These are phyloP conservation scores for Notothenia coriiceps DNA, from an alignment of 2,113 vertebrate genomes.

Conservation along the genomic window DNA sequence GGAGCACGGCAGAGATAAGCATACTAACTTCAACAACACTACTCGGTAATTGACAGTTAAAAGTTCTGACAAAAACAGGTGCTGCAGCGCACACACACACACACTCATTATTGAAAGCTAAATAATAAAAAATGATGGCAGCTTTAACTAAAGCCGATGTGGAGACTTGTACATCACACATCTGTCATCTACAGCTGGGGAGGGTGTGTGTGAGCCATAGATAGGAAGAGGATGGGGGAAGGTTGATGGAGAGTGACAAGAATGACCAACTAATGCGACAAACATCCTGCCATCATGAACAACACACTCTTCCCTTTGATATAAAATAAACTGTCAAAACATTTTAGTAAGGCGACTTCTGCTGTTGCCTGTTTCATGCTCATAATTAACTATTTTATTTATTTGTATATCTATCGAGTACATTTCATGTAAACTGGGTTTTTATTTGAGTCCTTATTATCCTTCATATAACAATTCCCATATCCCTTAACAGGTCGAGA, in stretches of 20 bases:
- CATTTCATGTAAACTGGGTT: background rate
- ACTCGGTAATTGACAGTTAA: constrained; percentile 21
- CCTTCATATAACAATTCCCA: no score
- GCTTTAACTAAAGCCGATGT: constrained; percentile 1
- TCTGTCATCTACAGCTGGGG: constrained; percentile 33
- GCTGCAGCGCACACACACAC: constrained; percentile 2
- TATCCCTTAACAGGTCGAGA: no score
- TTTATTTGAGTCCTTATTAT: background rate
- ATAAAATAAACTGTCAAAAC: background rate
- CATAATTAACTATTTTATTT: no score
- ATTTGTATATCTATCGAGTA: background rate
- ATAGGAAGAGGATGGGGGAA: background rate
- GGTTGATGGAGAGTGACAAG: constrained; percentile 1
- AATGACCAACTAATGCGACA: background rate
- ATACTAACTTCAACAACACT: background rate
- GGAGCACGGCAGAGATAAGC: no score
- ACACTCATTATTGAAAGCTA: constrained; percentile 10
- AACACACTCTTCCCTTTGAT: background rate
- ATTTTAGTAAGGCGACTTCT: background rate
- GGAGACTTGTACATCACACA: constrained; percentile 24
- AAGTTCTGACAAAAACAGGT: background rate
- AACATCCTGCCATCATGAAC: background rate
- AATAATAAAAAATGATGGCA: constrained; percentile 30
- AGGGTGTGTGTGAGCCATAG: background rate
- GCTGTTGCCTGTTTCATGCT: background rate